Base-by-base conservation (phyloP, 2,113 vertebrate genomes). In the Rhinoptilus africanus region DNA sequence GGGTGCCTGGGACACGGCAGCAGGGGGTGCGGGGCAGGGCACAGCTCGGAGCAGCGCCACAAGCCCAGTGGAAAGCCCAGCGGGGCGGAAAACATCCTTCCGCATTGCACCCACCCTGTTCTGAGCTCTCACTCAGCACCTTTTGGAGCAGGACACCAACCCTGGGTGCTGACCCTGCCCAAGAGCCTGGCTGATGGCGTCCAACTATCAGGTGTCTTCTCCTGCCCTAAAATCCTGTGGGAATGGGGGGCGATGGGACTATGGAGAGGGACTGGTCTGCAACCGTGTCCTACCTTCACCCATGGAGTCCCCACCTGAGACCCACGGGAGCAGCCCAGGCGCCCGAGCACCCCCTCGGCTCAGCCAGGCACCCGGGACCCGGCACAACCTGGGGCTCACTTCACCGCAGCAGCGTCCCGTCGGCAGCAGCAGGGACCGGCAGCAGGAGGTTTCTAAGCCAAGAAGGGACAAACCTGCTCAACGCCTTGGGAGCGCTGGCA, bases 11-110 rank as follows among this genome's bases (percentile, higher is more conserved):
- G 53, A 59, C 63, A 15, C 0, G 0, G 60, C 51, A 16, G 1
- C 19, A 11, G 12, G 30, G 22, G 8, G 21, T 3, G 10, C 0
- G 0, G 41, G 14, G 57, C 75, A 76, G 34, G 32, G 23, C 23
- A 13, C 51, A 41, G 48, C 48, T 69, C 26, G 17, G 68, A 39
- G 11, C 62, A 57, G 54, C 60, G 68, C 30, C 0, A 0, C 1
- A 1, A 43, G 15, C 39, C 34, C 0, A 4, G 34, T 27, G 1
- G 23, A 62, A 79, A 64, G 39, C 16, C 32, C 32, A 12, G 9
- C 0, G 2, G 39, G 35, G 14, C 60, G 37, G 23, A 82, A 50
- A 75, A 47, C 19, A 30, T 16, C 50, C n/a, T 43, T 69, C 53
- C 68, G 86, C 43, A 24, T 10, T 34, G 23, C 43, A 30, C 23